A percentile compares a stretch with the other conserved stretches of the same genome.
These are phyloP conservation scores for Virgularia gustaviana DNA, from an alignment of 92 coral and sea anemone species.

Conservation along the genomic window DNA sequence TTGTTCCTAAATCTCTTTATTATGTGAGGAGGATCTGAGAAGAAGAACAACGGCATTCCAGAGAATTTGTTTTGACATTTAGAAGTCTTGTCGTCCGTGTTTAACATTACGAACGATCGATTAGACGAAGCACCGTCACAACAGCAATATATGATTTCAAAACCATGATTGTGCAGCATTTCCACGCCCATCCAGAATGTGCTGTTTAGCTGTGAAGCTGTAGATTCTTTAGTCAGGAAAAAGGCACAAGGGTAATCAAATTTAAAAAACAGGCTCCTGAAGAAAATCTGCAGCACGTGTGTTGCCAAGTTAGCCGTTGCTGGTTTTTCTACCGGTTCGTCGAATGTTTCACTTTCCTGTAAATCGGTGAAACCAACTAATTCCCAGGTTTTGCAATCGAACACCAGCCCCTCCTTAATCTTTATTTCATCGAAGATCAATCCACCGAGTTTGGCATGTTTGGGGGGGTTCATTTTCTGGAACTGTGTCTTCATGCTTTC, in stretches of 20 bases:
- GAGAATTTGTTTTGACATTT: slow-evolving; percentile 30
- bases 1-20: slow-evolving; percentile 45
- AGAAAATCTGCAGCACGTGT: slow-evolving; percentile 33
- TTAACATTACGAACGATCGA: slow-evolving; percentile 32
- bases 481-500: slow-evolving; percentile 26
- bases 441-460: slow-evolving; percentile 37
- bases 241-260: slow-evolving; percentile 36
- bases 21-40: slow-evolving; percentile 44
- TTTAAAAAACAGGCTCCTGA: slow-evolving; percentile 32
- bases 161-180: slow-evolving; percentile 27
- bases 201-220: slow-evolving; percentile 33
- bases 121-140: slow-evolving; percentile 47
- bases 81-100: background rate
- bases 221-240: slow-evolving; percentile 33
- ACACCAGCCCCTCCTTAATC: slow-evolving; percentile 38
- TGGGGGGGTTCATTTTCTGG: slow-evolving; percentile 32
- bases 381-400: slow-evolving; percentile 41
- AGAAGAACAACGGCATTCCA: slow-evolving; percentile 42
- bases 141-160: slow-evolving; percentile 32
- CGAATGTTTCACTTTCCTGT: background rate
- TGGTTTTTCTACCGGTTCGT: background rate
- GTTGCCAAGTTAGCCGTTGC: slow-evolving; percentile 23
- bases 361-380: slow-evolving; percentile 38
- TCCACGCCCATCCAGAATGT: slow-evolving; percentile 44
- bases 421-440: slow-evolving; percentile 38